Evolutionary conservation across 2,113 vertebrate species (phyloP), one percentile per base, ranked within the genome.

Genomic region (Perccottus glenii): DNA sequence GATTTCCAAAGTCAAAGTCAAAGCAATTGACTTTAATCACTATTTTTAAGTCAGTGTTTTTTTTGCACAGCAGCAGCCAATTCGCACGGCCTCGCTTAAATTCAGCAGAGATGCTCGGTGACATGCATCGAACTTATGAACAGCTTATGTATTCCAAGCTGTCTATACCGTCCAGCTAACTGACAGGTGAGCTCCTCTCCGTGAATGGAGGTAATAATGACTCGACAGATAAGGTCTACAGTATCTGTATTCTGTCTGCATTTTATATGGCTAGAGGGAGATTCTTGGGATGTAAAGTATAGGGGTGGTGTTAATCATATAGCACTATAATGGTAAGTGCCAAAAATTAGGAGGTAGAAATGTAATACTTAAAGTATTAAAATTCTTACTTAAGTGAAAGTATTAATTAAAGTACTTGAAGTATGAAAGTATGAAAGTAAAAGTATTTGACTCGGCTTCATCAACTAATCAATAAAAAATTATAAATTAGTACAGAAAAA

Each of bases 151-250:
- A 42, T 10, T 19, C 1, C 33, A 71, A 60, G 33, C 60, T 78
- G 67, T 33, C 56, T 8, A n/a, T 35, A 70, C 14, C 11, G 11
- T 62, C 60, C 69, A 50, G 64, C 57, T 48, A 64, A 8, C 9
- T 82, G 76, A 80, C 80, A 78, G 82, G 57, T 73, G 60, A 80
- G 60, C 58, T 14, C 48, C 52, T 73, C 43, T n/a, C 27, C 0
- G 67, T 42, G 63, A 74, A 77, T 76, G 60, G 60, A 12, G 75
- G 44, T 78, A 85, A 83, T 78, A 68, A 83, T 53, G 48, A 47
- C 11, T 38, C 35, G 0, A 35, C 1, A 60, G 45, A 6, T 36
- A 12, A 50, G 51, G 19, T 50, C 14, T 27, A 35, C 12, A 44
- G 19, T 27, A 27, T 5, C 35, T 9, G 8, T 51, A 59, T 33